Evolutionary conservation across 2,888 invertebrate species (phyloP).

Genomic region (Tridacna gigas): DNA sequence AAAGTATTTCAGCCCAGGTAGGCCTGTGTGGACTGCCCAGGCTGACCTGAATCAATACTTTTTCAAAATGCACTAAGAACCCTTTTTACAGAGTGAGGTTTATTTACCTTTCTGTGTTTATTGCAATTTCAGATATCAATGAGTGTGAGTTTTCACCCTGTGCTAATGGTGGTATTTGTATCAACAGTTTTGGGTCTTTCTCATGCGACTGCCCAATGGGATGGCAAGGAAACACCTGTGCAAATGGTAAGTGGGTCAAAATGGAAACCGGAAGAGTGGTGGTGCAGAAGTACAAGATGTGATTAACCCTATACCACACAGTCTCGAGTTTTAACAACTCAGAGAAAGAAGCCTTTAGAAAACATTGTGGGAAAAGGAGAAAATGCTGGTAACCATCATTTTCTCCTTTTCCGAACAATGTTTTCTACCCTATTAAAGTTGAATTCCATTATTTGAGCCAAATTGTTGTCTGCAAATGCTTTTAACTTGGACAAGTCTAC

Average conservation of each 20-base stretch:
- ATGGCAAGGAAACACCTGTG: conserved; percentile 65
- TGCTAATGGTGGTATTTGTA: conserved; percentile 64
- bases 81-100: not conserved
- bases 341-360: no score
- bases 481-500: no score
- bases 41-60: not conserved
- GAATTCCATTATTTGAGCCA: no score
- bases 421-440: no score
- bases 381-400: not conserved
- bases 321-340: no score
- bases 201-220: conserved; percentile 64
- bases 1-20: no score
- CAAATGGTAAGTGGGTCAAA: conserved; percentile 45
- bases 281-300: no score
- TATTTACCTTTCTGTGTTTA: not conserved
- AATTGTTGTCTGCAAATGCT: no score
- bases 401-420: not conserved
- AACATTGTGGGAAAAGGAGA: not conserved
- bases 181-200: conserved; percentile 68
- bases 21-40: no score
- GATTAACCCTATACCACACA: no score
- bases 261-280: no score
- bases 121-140: conserved; percentile 88
- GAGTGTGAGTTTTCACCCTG: conserved; percentile 91
- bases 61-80: not conserved